A percentile compares a stretch with the other conserved stretches of the same genome.
These are phyloP conservation scores for Diarsia dahlii DNA, from an alignment of 2,888 invertebrate species.

Conservation along the genomic window DNA sequence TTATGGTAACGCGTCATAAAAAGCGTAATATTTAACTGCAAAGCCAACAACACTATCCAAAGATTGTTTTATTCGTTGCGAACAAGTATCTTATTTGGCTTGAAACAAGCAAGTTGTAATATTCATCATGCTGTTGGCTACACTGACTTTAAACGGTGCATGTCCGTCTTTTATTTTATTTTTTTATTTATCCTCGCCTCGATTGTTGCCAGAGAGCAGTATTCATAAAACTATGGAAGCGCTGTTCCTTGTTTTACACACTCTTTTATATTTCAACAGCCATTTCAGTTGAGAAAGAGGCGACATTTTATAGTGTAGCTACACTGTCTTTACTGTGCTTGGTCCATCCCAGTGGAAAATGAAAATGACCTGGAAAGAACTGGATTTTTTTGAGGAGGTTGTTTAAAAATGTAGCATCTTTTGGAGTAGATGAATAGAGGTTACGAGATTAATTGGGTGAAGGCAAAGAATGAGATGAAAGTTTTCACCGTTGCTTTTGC, in stretches of 20 bases:
- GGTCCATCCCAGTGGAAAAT: constrained; percentile 64
- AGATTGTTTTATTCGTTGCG: constrained; percentile 74
- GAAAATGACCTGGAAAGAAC: constrained; percentile 63
- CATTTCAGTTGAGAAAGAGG: constrained; percentile 76
- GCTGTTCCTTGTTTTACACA: constrained; percentile 83
- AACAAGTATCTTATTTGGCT: constrained; percentile 80
- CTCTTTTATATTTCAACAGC: constrained; percentile 84
- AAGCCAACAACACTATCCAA: constrained; percentile 73
- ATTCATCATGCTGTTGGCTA: constrained; percentile 87
- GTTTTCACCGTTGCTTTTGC: neutral
- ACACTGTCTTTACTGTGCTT: constrained; percentile 67
- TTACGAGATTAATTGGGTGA: neutral
- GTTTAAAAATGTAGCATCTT: neutral
- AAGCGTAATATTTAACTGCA: constrained; percentile 69
- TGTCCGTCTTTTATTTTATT: constrained; percentile 77
- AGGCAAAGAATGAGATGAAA: neutral
- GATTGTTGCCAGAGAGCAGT: constrained; percentile 84
- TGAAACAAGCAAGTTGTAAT: constrained; percentile 81
- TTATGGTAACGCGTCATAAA: constrained; percentile 73
- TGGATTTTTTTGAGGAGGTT: constrained; percentile 16
- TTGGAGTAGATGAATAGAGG: neutral
- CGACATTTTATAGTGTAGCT: constrained; percentile 72
- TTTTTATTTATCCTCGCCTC: constrained; percentile 84
- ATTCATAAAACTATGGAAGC: constrained; percentile 86
- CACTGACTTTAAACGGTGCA: constrained; percentile 86